Evolutionary conservation across 92 coral and sea anemone genomes (phyloP).

Genomic region (Palythoa grandis): DNA sequence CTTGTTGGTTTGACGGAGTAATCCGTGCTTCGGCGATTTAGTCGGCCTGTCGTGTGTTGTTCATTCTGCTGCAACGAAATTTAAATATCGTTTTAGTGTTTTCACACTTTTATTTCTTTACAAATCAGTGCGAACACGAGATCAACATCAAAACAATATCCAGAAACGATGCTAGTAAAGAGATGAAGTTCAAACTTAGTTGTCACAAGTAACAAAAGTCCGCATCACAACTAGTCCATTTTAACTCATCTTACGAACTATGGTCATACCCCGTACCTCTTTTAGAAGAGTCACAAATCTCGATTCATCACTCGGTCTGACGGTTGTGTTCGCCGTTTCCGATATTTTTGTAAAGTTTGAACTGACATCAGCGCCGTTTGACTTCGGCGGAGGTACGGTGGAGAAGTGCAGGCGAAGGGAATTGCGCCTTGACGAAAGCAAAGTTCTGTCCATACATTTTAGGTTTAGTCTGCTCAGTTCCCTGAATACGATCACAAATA

Average conservation of each 20-base stretch:
- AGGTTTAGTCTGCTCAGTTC: slow-evolving; percentile 72
- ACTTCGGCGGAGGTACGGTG: background rate
- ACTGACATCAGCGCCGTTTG: slow-evolving; percentile 25
- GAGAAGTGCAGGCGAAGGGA: slow-evolving; percentile 25
- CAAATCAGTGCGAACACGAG: slow-evolving; percentile 29
- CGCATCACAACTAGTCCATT: slow-evolving; percentile 13
- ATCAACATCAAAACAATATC: slow-evolving; percentile 10
- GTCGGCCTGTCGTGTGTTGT: slow-evolving; percentile 35
- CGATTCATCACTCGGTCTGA: slow-evolving; percentile 7
- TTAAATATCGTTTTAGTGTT: slow-evolving; percentile 29
- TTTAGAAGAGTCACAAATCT: slow-evolving; percentile 5
- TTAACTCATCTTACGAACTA: slow-evolving; percentile 31
- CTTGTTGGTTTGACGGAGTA: slow-evolving; percentile 48
- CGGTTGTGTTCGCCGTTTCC: slow-evolving; percentile 6
- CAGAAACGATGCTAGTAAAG: slow-evolving; percentile 2
- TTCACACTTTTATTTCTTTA: slow-evolving; percentile 10
- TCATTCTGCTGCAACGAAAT: slow-evolving; percentile 37
- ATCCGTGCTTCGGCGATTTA: slow-evolving; percentile 53
- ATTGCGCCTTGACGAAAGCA: slow-evolving; percentile 14
- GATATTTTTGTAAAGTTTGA: slow-evolving; percentile 12
- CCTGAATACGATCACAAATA: slow-evolving; percentile 85
- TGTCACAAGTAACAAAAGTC: slow-evolving; percentile 10
- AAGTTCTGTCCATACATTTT: slow-evolving; percentile 43
- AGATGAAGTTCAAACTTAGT: slow-evolving; percentile 7
- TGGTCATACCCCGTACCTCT: slow-evolving; percentile 12